Evolutionary conservation across 2,113 vertebrate species (phyloP).

Genomic region (Peucedramus taeniatus): DNA sequence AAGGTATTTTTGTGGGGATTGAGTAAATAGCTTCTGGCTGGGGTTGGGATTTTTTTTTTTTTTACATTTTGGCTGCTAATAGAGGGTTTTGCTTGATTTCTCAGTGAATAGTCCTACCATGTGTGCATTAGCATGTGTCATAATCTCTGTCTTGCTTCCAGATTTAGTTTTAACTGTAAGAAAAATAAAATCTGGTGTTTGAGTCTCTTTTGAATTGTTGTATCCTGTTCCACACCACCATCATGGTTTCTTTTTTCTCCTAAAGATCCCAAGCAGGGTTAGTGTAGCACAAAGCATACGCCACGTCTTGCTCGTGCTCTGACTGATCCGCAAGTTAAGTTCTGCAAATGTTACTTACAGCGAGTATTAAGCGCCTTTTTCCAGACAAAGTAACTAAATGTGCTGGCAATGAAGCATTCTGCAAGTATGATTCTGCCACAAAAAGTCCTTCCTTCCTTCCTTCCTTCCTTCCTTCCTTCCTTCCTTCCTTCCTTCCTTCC

Average conservation of each 20-base stretch:
- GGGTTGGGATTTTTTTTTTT: not conserved
- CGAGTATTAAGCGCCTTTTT: not conserved
- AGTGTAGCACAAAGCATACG: not conserved
- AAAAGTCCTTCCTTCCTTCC: not conserved
- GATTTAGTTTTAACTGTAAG: not conserved
- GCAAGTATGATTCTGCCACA: not conserved
- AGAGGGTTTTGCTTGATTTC: not conserved
- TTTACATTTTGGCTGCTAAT: not conserved
- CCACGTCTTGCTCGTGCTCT: fast-evolving
- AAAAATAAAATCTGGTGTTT: not conserved
- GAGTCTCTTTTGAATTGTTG: not conserved
- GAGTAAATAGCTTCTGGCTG: not conserved
- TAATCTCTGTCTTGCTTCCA: not conserved
- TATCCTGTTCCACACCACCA: not conserved
- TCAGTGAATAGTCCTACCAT: fast-evolving
- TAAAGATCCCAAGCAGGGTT: not conserved
- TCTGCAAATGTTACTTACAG: not conserved
- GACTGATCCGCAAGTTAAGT: not conserved
- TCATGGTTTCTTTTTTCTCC: not conserved
- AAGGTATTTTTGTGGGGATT: not conserved
- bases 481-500: not conserved
- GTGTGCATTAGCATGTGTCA: fast-evolving
- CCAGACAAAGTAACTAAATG: not conserved
- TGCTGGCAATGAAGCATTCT: not conserved
- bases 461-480: not conserved